Evolutionary conservation across 2,113 vertebrate genomes (phyloP), one percentile per base, ranked within the genome.

Genomic region (Myotis davidii): DNA sequence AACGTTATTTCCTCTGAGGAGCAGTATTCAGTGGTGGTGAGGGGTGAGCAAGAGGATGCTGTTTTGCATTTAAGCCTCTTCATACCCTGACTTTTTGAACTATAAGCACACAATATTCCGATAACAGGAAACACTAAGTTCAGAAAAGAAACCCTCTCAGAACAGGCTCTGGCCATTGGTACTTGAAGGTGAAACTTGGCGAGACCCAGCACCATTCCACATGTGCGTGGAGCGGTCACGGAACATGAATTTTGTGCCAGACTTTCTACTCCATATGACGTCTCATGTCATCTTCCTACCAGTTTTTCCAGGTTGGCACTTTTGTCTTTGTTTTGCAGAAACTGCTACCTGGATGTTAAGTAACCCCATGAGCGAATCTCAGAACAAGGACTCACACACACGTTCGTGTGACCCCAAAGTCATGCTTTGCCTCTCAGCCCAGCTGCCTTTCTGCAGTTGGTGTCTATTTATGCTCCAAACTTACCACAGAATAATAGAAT

Each of bases 181-280:
- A 72, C 78, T 23, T 34, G 14, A 74, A 88, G 48, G 32, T 25
- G 37, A 65, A 69, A 23, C 21, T 34, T 45, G 18, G 21, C 48
- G 25, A 74, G 52, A 73, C 6, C 11, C 6, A 5, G n/a, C 29
- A 34, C 8, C 7, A 23, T 3, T 59, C 14, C 10, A 18, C n/a
- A 25, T 67, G 12, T 9, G 16, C 23, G 25, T 45, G 70, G n/a
- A 37, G 0, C 11, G 13, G 8, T 45, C 7, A 9, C 0, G 3
- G 50, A 45, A n/a, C 4, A 3, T 25, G n/a, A 16, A 3, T 81
- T 34, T 27, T 17, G 39, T 27, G 7, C 32, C 21, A 37, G 50
- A 20, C 10, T 78, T 39, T 77, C 8, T 1, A 3, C 59, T 34
- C 73, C 34, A 0, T 25, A 12, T 5, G 14, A 0, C 0, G 1